Evolutionary conservation across 2,888 invertebrate species (phyloP).

Genomic region (Temnothorax ravouxi): DNA sequence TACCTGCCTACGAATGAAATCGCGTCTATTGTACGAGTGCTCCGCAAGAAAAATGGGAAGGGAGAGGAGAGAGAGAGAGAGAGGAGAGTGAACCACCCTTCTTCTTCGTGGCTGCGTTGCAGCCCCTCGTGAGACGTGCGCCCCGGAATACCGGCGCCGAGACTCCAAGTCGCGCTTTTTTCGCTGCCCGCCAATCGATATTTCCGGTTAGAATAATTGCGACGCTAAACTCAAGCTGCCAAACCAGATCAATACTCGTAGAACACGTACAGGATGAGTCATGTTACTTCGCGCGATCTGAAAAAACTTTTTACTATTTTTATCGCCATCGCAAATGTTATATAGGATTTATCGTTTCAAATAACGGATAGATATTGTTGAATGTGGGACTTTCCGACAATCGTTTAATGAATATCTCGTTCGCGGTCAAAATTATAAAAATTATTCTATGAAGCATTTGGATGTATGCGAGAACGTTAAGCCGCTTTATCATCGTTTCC

Average conservation of each 20-base stretch:
- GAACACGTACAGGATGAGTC: conserved; percentile 27
- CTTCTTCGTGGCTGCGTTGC: conserved; percentile 57
- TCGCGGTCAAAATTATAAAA: not conserved
- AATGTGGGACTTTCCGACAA: not conserved
- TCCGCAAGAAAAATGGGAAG: conserved; percentile 29
- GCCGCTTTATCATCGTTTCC: conserved; percentile 50
- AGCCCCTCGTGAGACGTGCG: conserved; percentile 60
- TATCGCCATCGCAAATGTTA: not conserved
- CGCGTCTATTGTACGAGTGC: conserved; percentile 66
- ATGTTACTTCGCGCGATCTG: conserved; percentile 4
- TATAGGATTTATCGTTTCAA: not conserved
- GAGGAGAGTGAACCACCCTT: conserved; percentile 32
- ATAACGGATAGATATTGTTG: not conserved
- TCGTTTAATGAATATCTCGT: not conserved
- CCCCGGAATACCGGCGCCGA: conserved; percentile 50
- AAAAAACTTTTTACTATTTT: not conserved
- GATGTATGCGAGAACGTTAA: not conserved
- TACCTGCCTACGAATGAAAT: conserved; percentile 68
- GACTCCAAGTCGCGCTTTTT: conserved; percentile 63
- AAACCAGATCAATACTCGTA: conserved; percentile 50
- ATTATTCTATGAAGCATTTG: not conserved
- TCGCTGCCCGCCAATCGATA: conserved; percentile 52
- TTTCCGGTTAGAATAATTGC: conserved; percentile 57
- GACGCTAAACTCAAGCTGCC: conserved; percentile 51
- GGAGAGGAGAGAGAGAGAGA: not conserved